Base-by-base conservation (phyloP, 1,140 invertebrate species). In the Rhynchophorus ferrugineus region DNA sequence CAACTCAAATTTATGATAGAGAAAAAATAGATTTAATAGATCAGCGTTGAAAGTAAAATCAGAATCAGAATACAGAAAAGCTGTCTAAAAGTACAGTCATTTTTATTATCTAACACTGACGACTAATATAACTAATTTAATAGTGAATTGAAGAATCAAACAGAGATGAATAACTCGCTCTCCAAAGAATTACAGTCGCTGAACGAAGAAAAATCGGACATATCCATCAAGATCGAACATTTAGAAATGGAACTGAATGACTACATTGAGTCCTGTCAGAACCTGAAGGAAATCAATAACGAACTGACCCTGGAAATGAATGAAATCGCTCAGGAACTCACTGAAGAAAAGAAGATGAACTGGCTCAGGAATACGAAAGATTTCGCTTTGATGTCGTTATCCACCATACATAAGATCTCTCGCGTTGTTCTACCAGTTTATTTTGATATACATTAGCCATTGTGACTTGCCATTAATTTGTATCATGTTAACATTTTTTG, bases 261-360 rank as follows among this genome's bases (percentile, higher is more conserved):
- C 1, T 69, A 72, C 36, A 58, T 65, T 2, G 53, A 48, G 13
- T 36, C 64, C 3, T 59, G 48, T n/a, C 46, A 54, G 46, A 34
- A 69, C 5, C 45, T 72, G n/a, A 56, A 68, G 33, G 39, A 61
- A 11, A 62, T 64, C 35, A 58, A 74, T n/a, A 54, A 54, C 6
- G 47, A 52, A 3, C 61, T 73, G 21, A 59, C 62, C 2, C 49
- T 54, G 11, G 47, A 70, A 20, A 57, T 69, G 3, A 57, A 62
- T 17, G 63, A 61, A 1, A 37, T 67, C 3, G 60, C 69, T 22
- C 58, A 69, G 21, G 65, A 70, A 57, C 46, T 69, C 17, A 55
- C 62, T 5, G 61, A 57, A 49, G 66, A 63, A 57, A 61, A 62
- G 34, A 57, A 62, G 19, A 52, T 57, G 13, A 44, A 37, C 16